These are phyloP conservation scores for Tyria jacobaeae DNA, from an alignment of 2,888 invertebrate genomes.

Conservation along the genomic window DNA sequence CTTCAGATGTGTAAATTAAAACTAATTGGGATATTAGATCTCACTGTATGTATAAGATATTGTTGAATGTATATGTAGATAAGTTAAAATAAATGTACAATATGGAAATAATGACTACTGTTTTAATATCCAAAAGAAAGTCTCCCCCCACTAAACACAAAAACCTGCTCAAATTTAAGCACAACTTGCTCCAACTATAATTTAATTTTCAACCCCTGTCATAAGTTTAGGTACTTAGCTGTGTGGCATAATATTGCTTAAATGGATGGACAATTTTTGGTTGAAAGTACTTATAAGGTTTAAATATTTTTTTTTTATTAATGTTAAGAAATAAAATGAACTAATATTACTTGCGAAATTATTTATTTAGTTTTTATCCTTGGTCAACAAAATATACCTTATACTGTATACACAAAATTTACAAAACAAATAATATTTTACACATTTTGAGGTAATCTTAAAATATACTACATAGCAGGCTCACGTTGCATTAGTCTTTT, in stretches of 20 bases:
- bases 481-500: neutral
- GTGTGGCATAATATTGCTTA: too few species aligned
- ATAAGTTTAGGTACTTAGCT: too few species aligned
- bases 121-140: neutral
- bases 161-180: too few species aligned
- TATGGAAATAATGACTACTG: constrained; percentile 6
- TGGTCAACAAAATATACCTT: constrained; percentile 35
- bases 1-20: neutral
- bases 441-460: constrained; percentile 6
- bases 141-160: too few species aligned
- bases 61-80: constrained; percentile 34
- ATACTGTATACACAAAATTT: constrained; percentile 41
- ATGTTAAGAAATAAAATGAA: constrained; percentile 19
- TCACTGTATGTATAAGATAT: constrained; percentile 15
- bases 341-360: constrained; percentile 32
- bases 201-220: too few species aligned
- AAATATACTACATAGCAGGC: neutral
- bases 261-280: too few species aligned
- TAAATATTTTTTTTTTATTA: too few species aligned
- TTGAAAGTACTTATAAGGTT: too few species aligned
- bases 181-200: too few species aligned
- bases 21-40: constrained; percentile 2
- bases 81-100: constrained; percentile 31
- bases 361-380: constrained; percentile 52
- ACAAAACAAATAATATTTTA: constrained; percentile 30